Evolutionary conservation across 2,113 vertebrate genomes (phyloP), one percentile per base, ranked within the genome.

Genomic region (Oncorhynchus nerka): DNA sequence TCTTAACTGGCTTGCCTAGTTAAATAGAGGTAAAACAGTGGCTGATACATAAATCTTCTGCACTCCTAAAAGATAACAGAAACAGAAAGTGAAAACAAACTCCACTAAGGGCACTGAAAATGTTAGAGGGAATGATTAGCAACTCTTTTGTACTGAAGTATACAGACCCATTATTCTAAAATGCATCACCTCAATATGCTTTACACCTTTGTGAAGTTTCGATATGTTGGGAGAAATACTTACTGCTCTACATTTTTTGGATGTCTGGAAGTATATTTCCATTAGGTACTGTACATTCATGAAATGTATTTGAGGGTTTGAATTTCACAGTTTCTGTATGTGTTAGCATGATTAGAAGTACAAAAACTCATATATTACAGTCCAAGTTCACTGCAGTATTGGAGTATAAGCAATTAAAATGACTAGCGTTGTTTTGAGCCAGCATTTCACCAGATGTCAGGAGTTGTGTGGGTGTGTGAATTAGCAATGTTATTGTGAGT

Each of bases 401-500:
- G 20, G n/a, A 49, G 34, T 70, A 48, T 34, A 19, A 39, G 32
- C 39, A 45, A 45, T 22, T n/a, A 12, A 12, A 73, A 82, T 68
- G 55, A 51, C 28, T 32, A 28, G 72, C 81, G 69, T 76, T 1
- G 71, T 84, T 80, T 75, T 70, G 76, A 76, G 68, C 70, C 79
- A 68, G 48, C 59, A 78, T 68, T 81, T 82, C 78, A 19, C 78
- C 64, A 74, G 75, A 79, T 71, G 67, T 48, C 34, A 11, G 62
- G 68, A 68, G 75, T 0, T 76, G 79, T 48, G 82, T 81, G 82
- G 74, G 82, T 69, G 30, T 81, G 75, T 70, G 71, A 76, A 66
- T 85, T 85, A 82, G 57, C 82, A 68, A 79, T 81, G 57, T 57
- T 28, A 22, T 16, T 32, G 39, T 87, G 79, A 80, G 74, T 86